Conservation (phyloP, 2,113 vertebrate genomes). For the Mus pahari region DNA sequence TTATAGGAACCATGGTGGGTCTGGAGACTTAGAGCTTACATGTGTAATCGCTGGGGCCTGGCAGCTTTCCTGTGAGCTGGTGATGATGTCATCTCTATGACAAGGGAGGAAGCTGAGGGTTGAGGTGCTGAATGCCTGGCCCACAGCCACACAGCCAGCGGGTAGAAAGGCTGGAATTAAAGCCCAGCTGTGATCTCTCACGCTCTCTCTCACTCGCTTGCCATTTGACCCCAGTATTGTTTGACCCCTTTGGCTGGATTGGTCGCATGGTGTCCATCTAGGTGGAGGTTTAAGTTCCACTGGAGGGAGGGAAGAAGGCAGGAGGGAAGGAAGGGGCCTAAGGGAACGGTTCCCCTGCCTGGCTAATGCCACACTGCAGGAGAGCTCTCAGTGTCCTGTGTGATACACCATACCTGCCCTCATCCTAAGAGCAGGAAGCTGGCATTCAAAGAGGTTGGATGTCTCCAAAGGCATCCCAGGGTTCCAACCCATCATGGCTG, state of each 20-base stretch:
- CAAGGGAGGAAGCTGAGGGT: constrained; percentile 56
- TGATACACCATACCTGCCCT: neutral
- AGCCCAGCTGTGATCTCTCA: neutral
- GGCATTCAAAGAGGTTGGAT: neutral
- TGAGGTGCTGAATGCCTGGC: neutral
- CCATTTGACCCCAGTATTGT: neutral
- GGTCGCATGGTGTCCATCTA: neutral
- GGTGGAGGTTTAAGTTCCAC: neutral
- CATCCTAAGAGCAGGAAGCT: neutral
- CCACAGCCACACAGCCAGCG: neutral
- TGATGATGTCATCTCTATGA: constrained; percentile 70
- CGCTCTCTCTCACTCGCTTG: neutral
- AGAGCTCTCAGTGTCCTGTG: neutral
- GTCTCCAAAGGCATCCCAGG: neutral
- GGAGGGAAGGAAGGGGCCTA: neutral
- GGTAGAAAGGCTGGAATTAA: neutral
- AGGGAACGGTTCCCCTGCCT: neutral
- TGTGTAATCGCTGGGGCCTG: constrained; percentile 70
- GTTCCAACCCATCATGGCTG: neutral
- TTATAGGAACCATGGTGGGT: constrained; percentile 72
- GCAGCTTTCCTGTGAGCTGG: constrained; percentile 64
- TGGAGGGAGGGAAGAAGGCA: neutral
- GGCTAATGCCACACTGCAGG: rapidly evolving
- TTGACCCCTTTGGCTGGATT: neutral
- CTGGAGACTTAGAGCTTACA: constrained; percentile 67